These are phyloP conservation scores for Microtus californicus DNA, from an alignment of 2,797 vertebrate genomes.

Conservation along the genomic window DNA sequence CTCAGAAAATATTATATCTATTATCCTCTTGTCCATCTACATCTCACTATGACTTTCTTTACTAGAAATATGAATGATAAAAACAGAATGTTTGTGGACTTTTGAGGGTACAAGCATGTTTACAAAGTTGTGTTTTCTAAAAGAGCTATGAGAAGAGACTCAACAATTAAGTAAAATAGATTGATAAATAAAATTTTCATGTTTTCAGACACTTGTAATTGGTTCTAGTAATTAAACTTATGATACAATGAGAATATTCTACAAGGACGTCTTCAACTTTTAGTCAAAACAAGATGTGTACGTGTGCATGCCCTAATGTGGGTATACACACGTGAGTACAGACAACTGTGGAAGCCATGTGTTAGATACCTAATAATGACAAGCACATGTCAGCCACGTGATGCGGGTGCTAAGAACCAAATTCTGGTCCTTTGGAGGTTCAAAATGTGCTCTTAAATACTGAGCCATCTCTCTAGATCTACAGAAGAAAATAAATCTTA, in stretches of 20 bases:
- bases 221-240: background rate
- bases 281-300: background rate
- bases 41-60: background rate
- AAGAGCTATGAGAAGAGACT: background rate
- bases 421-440: background rate
- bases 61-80: background rate
- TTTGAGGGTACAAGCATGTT: background rate
- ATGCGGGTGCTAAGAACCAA: background rate
- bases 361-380: background rate
- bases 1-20: background rate
- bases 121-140: background rate
- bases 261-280: background rate
- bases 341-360: background rate
- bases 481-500: background rate
- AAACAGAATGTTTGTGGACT: accelerated
- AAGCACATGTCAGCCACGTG: background rate
- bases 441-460: background rate
- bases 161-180: background rate
- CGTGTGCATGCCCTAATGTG: background rate
- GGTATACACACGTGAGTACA: background rate
- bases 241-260: background rate
- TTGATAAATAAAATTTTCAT: background rate
- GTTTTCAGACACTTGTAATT: constrained; percentile 14
- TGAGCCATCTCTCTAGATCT: background rate
- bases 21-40: background rate